Evolutionary conservation across 2,113 vertebrate genomes (phyloP), one percentile per base, ranked within the genome.

Genomic region (Menidia beryllina): DNA sequence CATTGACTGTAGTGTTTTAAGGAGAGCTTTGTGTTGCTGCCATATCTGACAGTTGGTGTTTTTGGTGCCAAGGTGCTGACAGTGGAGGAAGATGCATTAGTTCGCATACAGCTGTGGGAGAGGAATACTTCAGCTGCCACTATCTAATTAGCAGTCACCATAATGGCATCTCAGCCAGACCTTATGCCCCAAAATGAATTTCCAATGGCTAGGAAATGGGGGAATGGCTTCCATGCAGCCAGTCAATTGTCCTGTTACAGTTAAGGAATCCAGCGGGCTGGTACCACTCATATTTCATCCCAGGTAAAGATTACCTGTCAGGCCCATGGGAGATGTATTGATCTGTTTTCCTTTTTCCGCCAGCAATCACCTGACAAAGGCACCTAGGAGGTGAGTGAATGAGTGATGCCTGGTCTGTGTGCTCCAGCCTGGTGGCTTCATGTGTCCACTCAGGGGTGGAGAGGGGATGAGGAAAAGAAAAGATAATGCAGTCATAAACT

Each of bases 251-350:
- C 90, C 90, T 85, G 93, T 94, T 93, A 92, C 93, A 91, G 93
- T 93, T 92, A 93, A 93, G 91, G 90, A 93, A 93, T 94, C 89
- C 91, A 81, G 91, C 88, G 57, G 88, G 90, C 88, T 76, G 86
- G 87, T 91, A 83, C 83, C 80, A 75, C 91, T 94, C 92, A 93
- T 94, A 94, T 93, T 93, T 94, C 92, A 94, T 92, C 89, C 88
- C 80, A 83, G 91, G 92, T 94, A 94, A 94, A 93, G 93, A 94
- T 94, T 94, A 94, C 91, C 93, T 94, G 93, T 94, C 93, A 93
- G 90, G 69, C 89, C 90, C 91, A 91, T 84, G 89, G 93, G 93
- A 94, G 92, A 93, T 93, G 91, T 93, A 94, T 94, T 94, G 93
- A 94, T 94, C 93, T 94, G 93, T 94, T 93, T 94, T 92, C 91